Conservation (phyloP, 2,888 invertebrate species). For the Drosophila acutilabella region DNA sequence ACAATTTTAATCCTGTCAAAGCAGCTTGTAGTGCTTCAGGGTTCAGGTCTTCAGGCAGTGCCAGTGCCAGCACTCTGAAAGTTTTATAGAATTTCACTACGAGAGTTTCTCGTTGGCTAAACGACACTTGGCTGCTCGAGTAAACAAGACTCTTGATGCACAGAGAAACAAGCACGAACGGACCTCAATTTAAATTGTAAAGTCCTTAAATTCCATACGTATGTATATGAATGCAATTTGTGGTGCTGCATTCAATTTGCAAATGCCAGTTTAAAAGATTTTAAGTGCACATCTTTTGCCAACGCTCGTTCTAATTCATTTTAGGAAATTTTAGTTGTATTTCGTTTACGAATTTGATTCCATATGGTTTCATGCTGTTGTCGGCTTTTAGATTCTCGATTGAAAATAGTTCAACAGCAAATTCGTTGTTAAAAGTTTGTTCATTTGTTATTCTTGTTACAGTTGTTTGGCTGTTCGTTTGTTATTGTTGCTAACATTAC, state of each 20-base stretch:
- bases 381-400: slow-evolving; percentile 35
- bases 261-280: neutral
- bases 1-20: slow-evolving; percentile 69
- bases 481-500: slow-evolving; percentile 53
- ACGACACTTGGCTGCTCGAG: slow-evolving; percentile 65
- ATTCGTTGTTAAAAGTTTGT: slow-evolving; percentile 34
- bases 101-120: slow-evolving; percentile 46
- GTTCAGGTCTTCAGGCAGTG: no score
- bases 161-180: slow-evolving; percentile 13
- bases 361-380: slow-evolving; percentile 21
- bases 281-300: neutral
- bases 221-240: slow-evolving; percentile 23
- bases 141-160: slow-evolving; percentile 62
- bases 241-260: slow-evolving; percentile 24
- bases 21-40: slow-evolving; percentile 68
- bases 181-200: slow-evolving; percentile 23
- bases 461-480: slow-evolving; percentile 21
- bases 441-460: slow-evolving; percentile 50
- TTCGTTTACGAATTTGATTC: slow-evolving; percentile 6
- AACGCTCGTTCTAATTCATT: neutral
- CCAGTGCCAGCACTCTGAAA: slow-evolving; percentile 59
- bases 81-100: slow-evolving; percentile 65
- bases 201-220: neutral
- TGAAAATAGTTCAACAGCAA: slow-evolving; percentile 32
- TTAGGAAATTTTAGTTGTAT: neutral